Evolutionary conservation across 1,140 invertebrate species (phyloP), one percentile per base, ranked within the genome.

Genomic region (Lordiphosa collinella): DNA sequence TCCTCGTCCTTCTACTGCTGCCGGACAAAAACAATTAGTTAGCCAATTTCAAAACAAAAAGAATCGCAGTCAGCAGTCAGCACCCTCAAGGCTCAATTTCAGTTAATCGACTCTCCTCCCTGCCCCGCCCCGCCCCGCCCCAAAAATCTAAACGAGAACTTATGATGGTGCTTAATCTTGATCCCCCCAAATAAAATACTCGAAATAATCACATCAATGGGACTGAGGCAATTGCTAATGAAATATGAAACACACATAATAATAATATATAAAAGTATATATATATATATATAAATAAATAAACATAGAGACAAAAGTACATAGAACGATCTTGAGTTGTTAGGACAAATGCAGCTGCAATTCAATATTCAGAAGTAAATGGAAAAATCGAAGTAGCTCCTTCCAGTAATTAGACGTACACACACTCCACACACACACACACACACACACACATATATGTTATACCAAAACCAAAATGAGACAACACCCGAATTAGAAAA

Each of bases 151-250:
- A 29, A 29, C 8, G 70, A 56, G 38, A 71, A 80, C 71, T 82
- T 71, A 69, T 63, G 51, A 80, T 80, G 75, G 75, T 80, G 75
- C 75, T 80, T 80, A 80, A 76, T 68, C 63, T 67, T 64, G 64
- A 68, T 67, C 76, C 82, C 64, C 65, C 82, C 70, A 71, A 75
- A 80, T 56, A 61, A 79, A 22, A 43, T 7, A 13, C 32, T 29
- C 22, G 40, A 40, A 34, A 6, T 44, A 55, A 55, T 25, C 76
- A 82, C 75, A 79, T 66, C 25, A 68, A 80, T 76, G 75, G 75
- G 75, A 80, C 75, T 80, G 76, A 80, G 82, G 75, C 75, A 80
- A 80, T 29, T 82, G 63, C 50, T 70, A 75, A 65, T 61, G 8
- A 22, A 40, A 73, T 40, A 40, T 16, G 25, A 22, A 47, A 31